Conservation (phyloP, 2,113 vertebrate species). For the Daubentonia madagascariensis region DNA sequence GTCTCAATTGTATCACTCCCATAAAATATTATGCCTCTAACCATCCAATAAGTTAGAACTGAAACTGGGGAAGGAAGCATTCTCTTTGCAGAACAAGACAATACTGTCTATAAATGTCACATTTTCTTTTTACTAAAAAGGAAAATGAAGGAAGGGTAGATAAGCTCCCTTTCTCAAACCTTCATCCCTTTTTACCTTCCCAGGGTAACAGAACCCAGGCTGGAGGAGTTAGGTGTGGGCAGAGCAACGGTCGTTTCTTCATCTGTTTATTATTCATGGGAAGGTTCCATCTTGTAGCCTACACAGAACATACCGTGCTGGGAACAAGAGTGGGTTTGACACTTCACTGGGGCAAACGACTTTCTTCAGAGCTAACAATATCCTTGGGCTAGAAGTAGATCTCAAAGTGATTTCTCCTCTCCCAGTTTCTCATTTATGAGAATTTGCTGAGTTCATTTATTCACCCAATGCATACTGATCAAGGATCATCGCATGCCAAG, state of each 20-base stretch:
- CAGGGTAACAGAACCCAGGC: background rate
- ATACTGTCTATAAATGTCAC: background rate
- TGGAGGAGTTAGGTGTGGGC: background rate
- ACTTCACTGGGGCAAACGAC: constrained; percentile 31
- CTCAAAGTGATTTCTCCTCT: constrained; percentile 10
- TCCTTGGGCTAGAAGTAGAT: background rate
- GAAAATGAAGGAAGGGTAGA: background rate
- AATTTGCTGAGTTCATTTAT: background rate
- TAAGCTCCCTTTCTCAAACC: background rate
- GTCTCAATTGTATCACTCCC: background rate
- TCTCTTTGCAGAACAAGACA: background rate
- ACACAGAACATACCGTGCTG: background rate
- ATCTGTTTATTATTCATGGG: constrained; percentile 1
- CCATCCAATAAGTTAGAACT: background rate
- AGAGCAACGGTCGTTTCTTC: background rate
- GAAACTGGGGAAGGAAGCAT: background rate
- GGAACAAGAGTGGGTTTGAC: constrained; percentile 21
- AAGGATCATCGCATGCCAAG: background rate
- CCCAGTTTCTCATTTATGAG: constrained; percentile 20
- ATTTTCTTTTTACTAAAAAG: background rate
- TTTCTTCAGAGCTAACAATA: background rate
- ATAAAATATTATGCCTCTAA: background rate
- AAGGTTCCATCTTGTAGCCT: constrained; percentile 19
- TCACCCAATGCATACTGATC: background rate
- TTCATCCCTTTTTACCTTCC: background rate